Conservation (phyloP, 2,797 vertebrate genomes). For the Cygnus olor region DNA sequence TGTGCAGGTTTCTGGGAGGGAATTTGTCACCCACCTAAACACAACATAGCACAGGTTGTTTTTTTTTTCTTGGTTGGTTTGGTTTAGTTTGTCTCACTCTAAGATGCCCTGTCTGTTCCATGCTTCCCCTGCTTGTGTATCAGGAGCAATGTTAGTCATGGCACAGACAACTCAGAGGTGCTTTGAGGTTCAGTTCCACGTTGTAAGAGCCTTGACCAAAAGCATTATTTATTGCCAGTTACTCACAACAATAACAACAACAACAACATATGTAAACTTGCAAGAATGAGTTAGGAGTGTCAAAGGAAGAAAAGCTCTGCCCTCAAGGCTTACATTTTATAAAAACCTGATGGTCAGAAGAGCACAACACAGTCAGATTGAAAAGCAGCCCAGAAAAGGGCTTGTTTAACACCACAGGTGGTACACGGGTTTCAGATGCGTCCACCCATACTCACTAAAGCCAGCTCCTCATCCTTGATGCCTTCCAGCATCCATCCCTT, state of each 20-base stretch:
- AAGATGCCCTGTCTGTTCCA: neutral
- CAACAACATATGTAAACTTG: conserved; percentile 17
- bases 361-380: neutral
- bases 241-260: neutral
- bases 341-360: neutral
- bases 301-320: conserved; percentile 29
- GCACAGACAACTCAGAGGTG: neutral
- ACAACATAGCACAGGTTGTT: neutral
- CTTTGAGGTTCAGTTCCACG: neutral
- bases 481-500: neutral
- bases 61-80: neutral
- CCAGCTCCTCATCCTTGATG: neutral
- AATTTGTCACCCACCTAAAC: neutral
- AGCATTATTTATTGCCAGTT: conserved; percentile 29
- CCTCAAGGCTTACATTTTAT: conserved; percentile 15
- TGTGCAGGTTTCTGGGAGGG: neutral
- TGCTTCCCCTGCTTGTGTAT: neutral
- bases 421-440: neutral
- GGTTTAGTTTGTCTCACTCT: neutral
- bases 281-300: neutral
- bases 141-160: neutral
- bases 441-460: neutral
- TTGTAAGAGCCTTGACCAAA: conserved; percentile 32
- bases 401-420: neutral
- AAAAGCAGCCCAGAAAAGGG: neutral